A percentile compares a stretch with the other conserved stretches of the same genome.
These are phyloP conservation scores for Numenius arquata DNA, from an alignment of 2,113 vertebrate genomes.

Conservation along the genomic window DNA sequence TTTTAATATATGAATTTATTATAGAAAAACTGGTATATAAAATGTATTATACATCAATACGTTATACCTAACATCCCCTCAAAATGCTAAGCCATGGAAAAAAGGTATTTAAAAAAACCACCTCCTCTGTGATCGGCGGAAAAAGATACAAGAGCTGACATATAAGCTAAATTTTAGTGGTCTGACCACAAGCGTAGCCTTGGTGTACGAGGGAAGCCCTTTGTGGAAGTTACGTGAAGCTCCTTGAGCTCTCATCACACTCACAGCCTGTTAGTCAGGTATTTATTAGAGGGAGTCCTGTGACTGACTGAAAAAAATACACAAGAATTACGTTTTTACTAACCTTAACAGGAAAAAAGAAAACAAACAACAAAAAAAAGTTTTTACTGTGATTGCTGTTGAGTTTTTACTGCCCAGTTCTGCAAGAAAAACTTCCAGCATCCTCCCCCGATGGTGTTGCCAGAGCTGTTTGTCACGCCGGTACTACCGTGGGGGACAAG, in stretches of 20 bases:
- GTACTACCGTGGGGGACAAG: neutral
- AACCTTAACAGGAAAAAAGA: neutral
- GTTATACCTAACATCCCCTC: fast-evolving
- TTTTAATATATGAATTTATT: neutral
- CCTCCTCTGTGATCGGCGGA: neutral
- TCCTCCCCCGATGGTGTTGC: neutral
- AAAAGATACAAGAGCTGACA: neutral
- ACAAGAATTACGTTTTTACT: neutral
- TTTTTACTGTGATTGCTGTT: neutral
- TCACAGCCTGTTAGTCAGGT: neutral
- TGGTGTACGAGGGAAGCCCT: neutral
- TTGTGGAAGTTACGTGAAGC: neutral
- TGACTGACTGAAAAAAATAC: neutral
- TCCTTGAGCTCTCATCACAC: neutral
- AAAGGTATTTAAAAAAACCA: too few species aligned
- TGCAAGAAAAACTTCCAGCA: neutral
- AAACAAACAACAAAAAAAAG: neutral
- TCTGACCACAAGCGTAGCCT: neutral
- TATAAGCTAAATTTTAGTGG: neutral
- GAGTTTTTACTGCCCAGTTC: neutral
- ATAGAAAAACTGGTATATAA: neutral
- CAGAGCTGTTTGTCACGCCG: neutral
- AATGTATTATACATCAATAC: neutral
- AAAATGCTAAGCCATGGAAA: neutral
- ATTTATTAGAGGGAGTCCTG: neutral